Conservation (phyloP, 2,797 vertebrate genomes). For the Zalophus californianus region DNA sequence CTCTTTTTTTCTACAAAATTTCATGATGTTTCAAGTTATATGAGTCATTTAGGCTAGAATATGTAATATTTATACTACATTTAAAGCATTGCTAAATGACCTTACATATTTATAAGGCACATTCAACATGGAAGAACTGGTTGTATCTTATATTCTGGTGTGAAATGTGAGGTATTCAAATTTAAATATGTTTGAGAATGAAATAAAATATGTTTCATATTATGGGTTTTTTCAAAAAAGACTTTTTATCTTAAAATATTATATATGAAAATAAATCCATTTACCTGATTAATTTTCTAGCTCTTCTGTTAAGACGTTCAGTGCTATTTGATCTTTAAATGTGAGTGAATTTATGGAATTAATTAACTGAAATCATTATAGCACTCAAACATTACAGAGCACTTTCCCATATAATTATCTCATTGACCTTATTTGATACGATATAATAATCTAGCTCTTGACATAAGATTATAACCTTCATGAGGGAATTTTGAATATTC, state of each 20-base stretch:
- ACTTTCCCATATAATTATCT: slow-evolving; percentile 36
- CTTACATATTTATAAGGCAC: not conserved
- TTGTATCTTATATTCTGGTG: not conserved
- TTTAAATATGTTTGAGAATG: slow-evolving; percentile 15
- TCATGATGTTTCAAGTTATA: not conserved
- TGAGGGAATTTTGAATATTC: not conserved
- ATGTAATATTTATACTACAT: not conserved
- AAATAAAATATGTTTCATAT: slow-evolving; percentile 20
- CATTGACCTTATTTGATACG: slow-evolving; percentile 65
- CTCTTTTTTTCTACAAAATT: not conserved
- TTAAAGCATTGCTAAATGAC: not conserved
- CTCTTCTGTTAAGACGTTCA: not conserved
- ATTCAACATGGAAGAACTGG: not conserved
- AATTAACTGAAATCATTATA: slow-evolving; percentile 67
- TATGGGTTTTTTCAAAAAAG: not conserved
- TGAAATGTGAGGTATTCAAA: not conserved
- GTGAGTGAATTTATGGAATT: slow-evolving; percentile 67
- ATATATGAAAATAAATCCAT: slow-evolving; percentile 19
- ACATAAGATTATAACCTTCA: not conserved
- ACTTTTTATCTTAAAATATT: slow-evolving; percentile 12
- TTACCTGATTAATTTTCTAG: slow-evolving; percentile 21
- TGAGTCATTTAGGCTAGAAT: not conserved
- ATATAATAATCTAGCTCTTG: slow-evolving; percentile 49
- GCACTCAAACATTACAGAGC: slow-evolving; percentile 42
- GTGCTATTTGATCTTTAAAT: slow-evolving; percentile 66